Base-by-base conservation (phyloP, 2,797 vertebrate genomes). In the Danio kyathit region DNA sequence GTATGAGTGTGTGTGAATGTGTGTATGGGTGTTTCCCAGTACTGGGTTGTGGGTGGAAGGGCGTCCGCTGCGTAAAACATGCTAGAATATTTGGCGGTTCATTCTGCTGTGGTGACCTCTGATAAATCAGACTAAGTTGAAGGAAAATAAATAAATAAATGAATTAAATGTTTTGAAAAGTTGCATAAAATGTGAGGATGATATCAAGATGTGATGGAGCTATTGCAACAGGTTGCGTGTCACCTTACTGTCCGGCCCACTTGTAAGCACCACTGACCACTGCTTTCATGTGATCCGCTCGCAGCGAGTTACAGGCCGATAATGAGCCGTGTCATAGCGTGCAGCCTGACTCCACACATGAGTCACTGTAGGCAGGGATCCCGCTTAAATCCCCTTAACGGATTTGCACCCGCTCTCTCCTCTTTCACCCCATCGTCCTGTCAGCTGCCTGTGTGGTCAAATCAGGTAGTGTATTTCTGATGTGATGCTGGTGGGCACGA, bases 311-410 rank as follows among this genome's bases (percentile, higher is more conserved):
- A 44, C 86, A 38, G 90, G 90, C 82, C 83, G n/a, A 29, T 90
- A 91, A 94, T 94, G 92, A 93, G 87, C 90, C 82, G 21, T 88
- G 91, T 92, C 86, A 87, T 89, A 89, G 87, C 72, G 56, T 84
- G 88, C 85, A 69, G 89, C 89, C 89, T 88, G 86, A 89, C 87
- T 84, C 70, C 29, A 87, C 89, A 88, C 85, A 76, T 84, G 79
- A 92, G 86, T 89, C 87, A 84, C 88, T 82, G 88, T 85, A 79
- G 83, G 52, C 80, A 61, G 75, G 76, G 67, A 84, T 83, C 63
- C 67, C 43, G 13, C 56, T 48, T 48, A 94, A 95, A 95, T 94
- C 94, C 91, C 84, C 91, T 95, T 94, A 95, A 89, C 90, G 91
- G 94, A 93, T 95, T 94, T 89, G 86, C 82, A 88, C 86, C 57